These are phyloP conservation scores for Serranus cabrilla DNA, from an alignment of 2,797 vertebrate species.

Conservation along the genomic window DNA sequence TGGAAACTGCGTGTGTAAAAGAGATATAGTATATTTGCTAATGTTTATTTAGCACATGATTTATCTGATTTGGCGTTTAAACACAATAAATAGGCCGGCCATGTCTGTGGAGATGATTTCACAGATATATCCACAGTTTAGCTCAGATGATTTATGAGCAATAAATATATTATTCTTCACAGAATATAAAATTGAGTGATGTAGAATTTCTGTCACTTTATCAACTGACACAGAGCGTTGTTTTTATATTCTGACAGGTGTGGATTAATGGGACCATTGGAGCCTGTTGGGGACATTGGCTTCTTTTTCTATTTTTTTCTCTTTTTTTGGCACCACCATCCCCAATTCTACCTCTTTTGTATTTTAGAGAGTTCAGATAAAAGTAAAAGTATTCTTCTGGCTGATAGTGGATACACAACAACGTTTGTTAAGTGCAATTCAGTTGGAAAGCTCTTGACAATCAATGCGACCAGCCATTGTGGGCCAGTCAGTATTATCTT, in stretches of 20 bases:
- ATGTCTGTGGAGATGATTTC: slow-evolving; percentile 39
- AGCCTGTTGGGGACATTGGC: slow-evolving; percentile 12
- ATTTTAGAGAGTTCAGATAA: slow-evolving; percentile 11
- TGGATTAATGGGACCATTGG: slow-evolving; percentile 34
- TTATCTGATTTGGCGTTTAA: slow-evolving; percentile 30
- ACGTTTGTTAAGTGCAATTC: slow-evolving; percentile 5
- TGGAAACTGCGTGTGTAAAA: neutral
- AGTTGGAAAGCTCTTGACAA: slow-evolving; percentile 7
- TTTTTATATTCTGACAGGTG: slow-evolving; percentile 42
- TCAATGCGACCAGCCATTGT: neutral
- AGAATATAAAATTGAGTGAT: slow-evolving; percentile 50
- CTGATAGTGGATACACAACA: slow-evolving; percentile 5
- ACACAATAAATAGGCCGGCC: slow-evolving; percentile 13
- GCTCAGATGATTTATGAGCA: slow-evolving; percentile 43
- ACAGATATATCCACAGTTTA: slow-evolving; percentile 38
- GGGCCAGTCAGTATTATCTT: slow-evolving; percentile 40
- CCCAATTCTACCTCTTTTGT: neutral
- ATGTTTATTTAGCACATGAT: slow-evolving; percentile 36
- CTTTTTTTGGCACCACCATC: slow-evolving; percentile 12
- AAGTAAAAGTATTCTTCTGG: slow-evolving; percentile 2
- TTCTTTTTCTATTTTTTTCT: slow-evolving; percentile 21
- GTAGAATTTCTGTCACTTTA: slow-evolving; percentile 39
- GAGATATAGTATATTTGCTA: slow-evolving; percentile 25
- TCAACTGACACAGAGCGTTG: slow-evolving; percentile 14
- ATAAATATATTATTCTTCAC: slow-evolving; percentile 45